Evolutionary conservation across 2,888 invertebrate genomes (phyloP).

Genomic region (Tenthredo scrophulariae): DNA sequence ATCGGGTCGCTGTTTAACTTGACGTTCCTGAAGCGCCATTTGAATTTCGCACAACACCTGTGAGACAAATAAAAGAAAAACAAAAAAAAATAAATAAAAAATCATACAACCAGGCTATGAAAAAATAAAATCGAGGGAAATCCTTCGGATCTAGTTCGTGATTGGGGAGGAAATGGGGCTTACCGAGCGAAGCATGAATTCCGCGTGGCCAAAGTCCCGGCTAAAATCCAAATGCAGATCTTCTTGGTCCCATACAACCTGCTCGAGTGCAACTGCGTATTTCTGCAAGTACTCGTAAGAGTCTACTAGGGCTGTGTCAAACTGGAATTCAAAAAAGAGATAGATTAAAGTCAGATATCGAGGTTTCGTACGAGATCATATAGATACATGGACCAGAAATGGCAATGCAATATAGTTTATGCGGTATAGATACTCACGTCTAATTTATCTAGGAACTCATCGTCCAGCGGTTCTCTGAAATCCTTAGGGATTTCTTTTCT

Average conservation of each 20-base stretch:
- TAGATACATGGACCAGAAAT: neutral
- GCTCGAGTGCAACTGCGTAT: constrained; percentile 86
- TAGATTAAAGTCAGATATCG: neutral
- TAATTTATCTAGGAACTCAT: constrained; percentile 76
- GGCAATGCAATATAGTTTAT: constrained; percentile 58
- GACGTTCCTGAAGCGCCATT: constrained; percentile 79
- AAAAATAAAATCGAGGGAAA: too few relatives aligned
- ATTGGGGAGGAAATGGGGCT: constrained; percentile 63
- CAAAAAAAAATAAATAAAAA: constrained; percentile 52
- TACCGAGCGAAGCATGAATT: constrained; percentile 82
- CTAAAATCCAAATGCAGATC: constrained; percentile 79
- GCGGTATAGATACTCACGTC: constrained; percentile 75
- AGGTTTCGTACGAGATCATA: neutral
- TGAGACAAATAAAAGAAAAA: neutral
- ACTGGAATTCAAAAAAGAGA: constrained; percentile 73
- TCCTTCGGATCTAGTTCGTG: too few relatives aligned
- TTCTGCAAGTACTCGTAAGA: constrained; percentile 86
- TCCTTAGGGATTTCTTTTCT: constrained; percentile 79
- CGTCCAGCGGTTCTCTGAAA: constrained; percentile 76
- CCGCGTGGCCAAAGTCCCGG: constrained; percentile 81
- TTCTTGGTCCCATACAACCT: constrained; percentile 82
- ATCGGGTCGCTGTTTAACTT: constrained; percentile 71
- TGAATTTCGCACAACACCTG: constrained; percentile 86
- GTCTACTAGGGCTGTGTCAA: constrained; percentile 80
- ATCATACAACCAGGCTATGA: constrained; percentile 39